Conservation (phyloP, 2,113 vertebrate species). For the Lampris megalopsis region DNA sequence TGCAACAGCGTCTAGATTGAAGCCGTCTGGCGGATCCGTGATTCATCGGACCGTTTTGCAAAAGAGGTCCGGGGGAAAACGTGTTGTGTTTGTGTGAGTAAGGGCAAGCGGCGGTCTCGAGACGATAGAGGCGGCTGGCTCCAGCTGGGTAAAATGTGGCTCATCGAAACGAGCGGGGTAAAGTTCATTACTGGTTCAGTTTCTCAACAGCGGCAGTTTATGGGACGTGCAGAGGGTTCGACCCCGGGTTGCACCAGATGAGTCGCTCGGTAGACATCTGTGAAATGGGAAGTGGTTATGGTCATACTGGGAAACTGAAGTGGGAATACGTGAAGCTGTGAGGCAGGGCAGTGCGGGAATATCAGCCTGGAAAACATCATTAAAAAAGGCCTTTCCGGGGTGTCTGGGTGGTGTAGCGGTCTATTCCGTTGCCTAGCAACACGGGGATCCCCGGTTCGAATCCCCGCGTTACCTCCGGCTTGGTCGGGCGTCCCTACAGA, state of each 20-base stretch:
- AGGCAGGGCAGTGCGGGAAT: slow-evolving; percentile 23
- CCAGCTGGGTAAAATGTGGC: slow-evolving; percentile 18
- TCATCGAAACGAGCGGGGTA: not conserved
- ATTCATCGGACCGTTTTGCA: slow-evolving; percentile 9
- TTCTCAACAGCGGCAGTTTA: too few relatives aligned
- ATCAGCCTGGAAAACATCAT: slow-evolving; percentile 7
- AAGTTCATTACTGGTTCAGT: not conserved
- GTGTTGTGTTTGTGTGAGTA: slow-evolving; percentile 17
- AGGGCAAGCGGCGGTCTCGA: not conserved
- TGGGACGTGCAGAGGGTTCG: too few relatives aligned
- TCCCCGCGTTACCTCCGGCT: too few relatives aligned
- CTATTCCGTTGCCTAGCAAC: too few relatives aligned
- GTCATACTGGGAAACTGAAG: slow-evolving; percentile 38
- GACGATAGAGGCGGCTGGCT: not conserved
- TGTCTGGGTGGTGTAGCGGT: too few relatives aligned
- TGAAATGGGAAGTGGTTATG: slow-evolving; percentile 11
- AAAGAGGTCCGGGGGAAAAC: slow-evolving; percentile 9
- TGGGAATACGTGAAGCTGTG: slow-evolving; percentile 36
- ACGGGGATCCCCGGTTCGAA: too few relatives aligned
- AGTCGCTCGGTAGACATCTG: too few relatives aligned
- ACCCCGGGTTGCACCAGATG: too few relatives aligned
- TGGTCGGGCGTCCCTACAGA: too few relatives aligned
- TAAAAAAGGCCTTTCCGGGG: not conserved
- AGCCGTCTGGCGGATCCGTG: not conserved
- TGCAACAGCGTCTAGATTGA: not conserved